A percentile compares a stretch with the other conserved stretches of the same genome.
Conservation (phyloP, 2,888 invertebrate genomes). For the Tenthredo notha region DNA sequence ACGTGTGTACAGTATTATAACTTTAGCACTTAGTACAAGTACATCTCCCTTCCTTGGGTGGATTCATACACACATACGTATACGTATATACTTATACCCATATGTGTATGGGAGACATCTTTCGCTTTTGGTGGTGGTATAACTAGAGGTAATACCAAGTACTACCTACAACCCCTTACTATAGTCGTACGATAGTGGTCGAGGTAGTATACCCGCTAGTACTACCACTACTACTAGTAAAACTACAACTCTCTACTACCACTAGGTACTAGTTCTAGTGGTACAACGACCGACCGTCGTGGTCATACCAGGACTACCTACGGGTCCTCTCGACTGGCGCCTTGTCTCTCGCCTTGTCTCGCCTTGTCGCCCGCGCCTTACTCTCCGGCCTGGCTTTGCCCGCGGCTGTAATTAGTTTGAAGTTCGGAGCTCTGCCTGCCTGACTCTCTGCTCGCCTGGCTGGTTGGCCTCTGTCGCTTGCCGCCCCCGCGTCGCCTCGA, state of each 20-base stretch:
- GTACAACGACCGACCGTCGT: slow-evolving; percentile 47
- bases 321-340: slow-evolving; percentile 46
- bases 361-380: slow-evolving; percentile 50
- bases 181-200: slow-evolving; percentile 17
- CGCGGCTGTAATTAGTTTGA: slow-evolving; percentile 53
- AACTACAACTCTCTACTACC: slow-evolving; percentile 10
- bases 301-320: slow-evolving; percentile 41
- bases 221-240: slow-evolving; percentile 23
- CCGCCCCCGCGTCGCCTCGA: slow-evolving; percentile 16
- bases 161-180: slow-evolving; percentile 20
- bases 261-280: slow-evolving; percentile 35
- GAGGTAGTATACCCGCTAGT: slow-evolving; percentile 17
- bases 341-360: slow-evolving; percentile 42
- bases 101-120: background rate
- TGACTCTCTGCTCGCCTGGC: slow-evolving; percentile 32
- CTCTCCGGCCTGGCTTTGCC: slow-evolving; percentile 39
- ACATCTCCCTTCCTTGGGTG: background rate
- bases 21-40: slow-evolving; percentile 50
- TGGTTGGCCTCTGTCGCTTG: slow-evolving; percentile 46
- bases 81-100: background rate
- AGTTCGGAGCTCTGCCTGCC: slow-evolving; percentile 39
- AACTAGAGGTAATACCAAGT: slow-evolving; percentile 48
- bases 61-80: background rate
- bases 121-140: slow-evolving; percentile 22
- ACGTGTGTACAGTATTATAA: slow-evolving; percentile 42